Percentiles rank a stretch among this genome's conserved stretches.
Evolutionary conservation across 1,140 invertebrate genomes (phyloP).

Genomic region (Centruroides vittatus): DNA sequence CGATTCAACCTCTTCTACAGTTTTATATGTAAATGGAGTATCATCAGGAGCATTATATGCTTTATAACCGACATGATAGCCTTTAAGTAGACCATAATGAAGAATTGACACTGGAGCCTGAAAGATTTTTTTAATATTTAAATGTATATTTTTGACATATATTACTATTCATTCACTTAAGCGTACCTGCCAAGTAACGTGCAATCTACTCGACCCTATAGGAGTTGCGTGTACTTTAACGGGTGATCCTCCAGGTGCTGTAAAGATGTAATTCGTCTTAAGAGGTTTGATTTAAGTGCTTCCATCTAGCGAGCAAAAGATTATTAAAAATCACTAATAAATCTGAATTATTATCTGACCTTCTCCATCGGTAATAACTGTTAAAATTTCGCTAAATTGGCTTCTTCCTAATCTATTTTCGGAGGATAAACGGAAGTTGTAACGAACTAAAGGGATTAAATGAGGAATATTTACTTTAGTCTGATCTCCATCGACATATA

Average conservation of each 20-base stretch:
- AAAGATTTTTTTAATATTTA: no score
- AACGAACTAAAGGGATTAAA: constrained; percentile 74
- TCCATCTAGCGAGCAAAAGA: no score
- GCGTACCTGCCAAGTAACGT: constrained; percentile 16
- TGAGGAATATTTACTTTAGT: constrained; percentile 59
- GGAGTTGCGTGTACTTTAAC: constrained; percentile 7
- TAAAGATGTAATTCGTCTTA: neutral
- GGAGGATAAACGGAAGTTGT: constrained; percentile 87
- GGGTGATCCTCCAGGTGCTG: constrained; percentile 14
- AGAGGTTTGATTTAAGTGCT: no score
- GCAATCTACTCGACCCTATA: constrained; percentile 15
- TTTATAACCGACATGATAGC: constrained; percentile 36
- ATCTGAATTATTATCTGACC: constrained; percentile 24
- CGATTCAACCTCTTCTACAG: constrained; percentile 12
- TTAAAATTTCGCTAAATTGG: constrained; percentile 77
- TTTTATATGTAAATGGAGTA: constrained; percentile 21
- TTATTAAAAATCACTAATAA: no score
- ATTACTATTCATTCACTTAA: no score
- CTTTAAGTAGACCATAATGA: constrained; percentile 21
- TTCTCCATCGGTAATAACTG: constrained; percentile 70
- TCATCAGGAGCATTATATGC: constrained; percentile 22
- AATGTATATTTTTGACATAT: no score
- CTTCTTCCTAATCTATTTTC: constrained; percentile 92
- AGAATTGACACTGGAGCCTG: constrained; percentile 6
- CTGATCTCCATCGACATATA: constrained; percentile 49